Base-by-base conservation (phyloP, 2,888 invertebrate species). In the Erpobdella octoculata region DNA sequence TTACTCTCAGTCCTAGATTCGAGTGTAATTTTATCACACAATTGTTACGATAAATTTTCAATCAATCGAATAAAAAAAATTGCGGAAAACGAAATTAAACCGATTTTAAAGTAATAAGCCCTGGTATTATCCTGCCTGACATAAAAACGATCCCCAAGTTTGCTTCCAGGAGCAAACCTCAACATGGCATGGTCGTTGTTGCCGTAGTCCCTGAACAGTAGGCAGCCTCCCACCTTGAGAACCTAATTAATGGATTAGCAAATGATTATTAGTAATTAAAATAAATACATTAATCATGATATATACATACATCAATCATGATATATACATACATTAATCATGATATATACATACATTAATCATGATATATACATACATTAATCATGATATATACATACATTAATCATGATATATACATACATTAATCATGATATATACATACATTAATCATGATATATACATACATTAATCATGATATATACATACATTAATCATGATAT, bases 91-190 rank as follows among this genome's bases (percentile, higher is more conserved):
- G 28, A 18, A 46, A 33, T 38, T 21, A 36, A 12, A 71, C 38
- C 59, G 9, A 67, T 9, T 6, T 0, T 72, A 21, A 86, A 86
- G 77, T 85, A 86, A 77, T 81, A 86, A 1, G 85, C 85, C 88
- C 93, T 88, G 0, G 96, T 97, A 0, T 95, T 95, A 87, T 98
- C 97, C 83, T 96, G 96, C 25, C 97, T 85, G 87, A 93, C 91
- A 81, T 97, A 98, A 78, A 94, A 91, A 81, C 93, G 91, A 2
- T 96, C 93, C 0, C 88, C 84, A 67, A 97, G 90, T 83, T 96
- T 95, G 80, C 92, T 89, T 0, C 94, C 95, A 0, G 92, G 88
- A 74, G 91, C 90, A 81, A 98, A 98, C 41, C 97, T 86, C 67
- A 97, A 80, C 85, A 96, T 95, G 0, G 97, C 92, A 90, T 96